Evolutionary conservation across 2,888 invertebrate genomes (phyloP).

Genomic region (Dermolepida albohirtum): DNA sequence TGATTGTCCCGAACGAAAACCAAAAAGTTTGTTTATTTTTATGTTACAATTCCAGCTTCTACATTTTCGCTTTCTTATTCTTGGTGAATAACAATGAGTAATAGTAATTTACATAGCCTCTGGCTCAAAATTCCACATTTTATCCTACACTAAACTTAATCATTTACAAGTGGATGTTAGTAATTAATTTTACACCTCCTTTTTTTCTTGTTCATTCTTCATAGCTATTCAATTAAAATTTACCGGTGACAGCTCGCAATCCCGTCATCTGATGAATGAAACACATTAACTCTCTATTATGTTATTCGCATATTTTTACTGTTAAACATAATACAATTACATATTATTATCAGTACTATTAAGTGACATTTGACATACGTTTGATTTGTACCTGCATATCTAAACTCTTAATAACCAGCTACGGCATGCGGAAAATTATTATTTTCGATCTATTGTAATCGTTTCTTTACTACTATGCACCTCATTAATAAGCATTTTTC

Average conservation of each 20-base stretch:
- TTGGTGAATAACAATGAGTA: too few species aligned
- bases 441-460: conserved; percentile 11
- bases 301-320: conserved; percentile 27
- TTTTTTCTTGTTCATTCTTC: background rate
- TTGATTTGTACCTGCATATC: conserved; percentile 13
- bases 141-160: too few species aligned
- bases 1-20: too few species aligned
- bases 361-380: conserved; percentile 26
- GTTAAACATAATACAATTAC: conserved; percentile 31
- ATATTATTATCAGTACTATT: conserved; percentile 12
- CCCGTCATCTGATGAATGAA: conserved; percentile 9
- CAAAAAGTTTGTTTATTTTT: too few species aligned
- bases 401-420: conserved; percentile 23
- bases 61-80: too few species aligned
- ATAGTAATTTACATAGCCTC: too few species aligned
- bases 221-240: conserved; percentile 20
- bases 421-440: conserved; percentile 20
- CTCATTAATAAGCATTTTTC: conserved; percentile 8
- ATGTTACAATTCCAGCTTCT: too few species aligned
- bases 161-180: background rate
- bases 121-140: too few species aligned
- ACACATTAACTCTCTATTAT: conserved; percentile 21
- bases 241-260: conserved; percentile 9
- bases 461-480: conserved; percentile 11
- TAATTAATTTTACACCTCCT: conserved; percentile 23